These are phyloP conservation scores for Zaprionus obscuricornis DNA, from an alignment of 2,888 invertebrate species.

Conservation along the genomic window DNA sequence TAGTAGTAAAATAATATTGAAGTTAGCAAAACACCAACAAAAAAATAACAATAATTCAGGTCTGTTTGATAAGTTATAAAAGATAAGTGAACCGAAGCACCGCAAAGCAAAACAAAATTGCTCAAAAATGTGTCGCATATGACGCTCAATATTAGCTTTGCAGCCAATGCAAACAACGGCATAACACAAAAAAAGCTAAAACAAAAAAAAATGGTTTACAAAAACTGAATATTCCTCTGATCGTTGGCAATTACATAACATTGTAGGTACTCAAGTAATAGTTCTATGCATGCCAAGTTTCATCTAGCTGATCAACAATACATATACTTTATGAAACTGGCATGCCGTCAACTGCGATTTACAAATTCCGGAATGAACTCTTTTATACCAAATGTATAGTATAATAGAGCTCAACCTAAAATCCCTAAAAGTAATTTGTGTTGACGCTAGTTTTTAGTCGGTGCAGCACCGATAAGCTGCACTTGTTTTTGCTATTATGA, in stretches of 20 bases:
- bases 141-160: constrained; percentile 35
- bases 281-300: too few species aligned
- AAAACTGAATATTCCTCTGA: background rate
- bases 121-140: constrained; percentile 33
- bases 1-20: too few species aligned
- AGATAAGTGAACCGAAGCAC: constrained; percentile 1
- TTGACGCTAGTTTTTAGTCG: constrained; percentile 22
- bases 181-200: background rate
- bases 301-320: too few species aligned
- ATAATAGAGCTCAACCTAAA: too few species aligned
- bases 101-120: constrained; percentile 24
- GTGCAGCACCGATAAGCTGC: constrained; percentile 42
- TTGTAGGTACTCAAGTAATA: too few species aligned
- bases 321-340: too few species aligned
- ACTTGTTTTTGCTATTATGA: constrained; percentile 10
- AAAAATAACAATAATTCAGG: background rate
- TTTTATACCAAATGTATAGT: too few species aligned
- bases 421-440: too few species aligned
- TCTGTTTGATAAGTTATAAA: constrained; percentile 40
- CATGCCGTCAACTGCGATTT: too few species aligned
- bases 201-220: background rate
- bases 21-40: constrained; percentile 13
- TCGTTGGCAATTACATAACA: too few species aligned
- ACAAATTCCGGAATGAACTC: too few species aligned
- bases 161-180: background rate